Evolutionary conservation across 2,888 invertebrate species (phyloP), one percentile per base, ranked within the genome.

Genomic region (Hypsopygia costalis): DNA sequence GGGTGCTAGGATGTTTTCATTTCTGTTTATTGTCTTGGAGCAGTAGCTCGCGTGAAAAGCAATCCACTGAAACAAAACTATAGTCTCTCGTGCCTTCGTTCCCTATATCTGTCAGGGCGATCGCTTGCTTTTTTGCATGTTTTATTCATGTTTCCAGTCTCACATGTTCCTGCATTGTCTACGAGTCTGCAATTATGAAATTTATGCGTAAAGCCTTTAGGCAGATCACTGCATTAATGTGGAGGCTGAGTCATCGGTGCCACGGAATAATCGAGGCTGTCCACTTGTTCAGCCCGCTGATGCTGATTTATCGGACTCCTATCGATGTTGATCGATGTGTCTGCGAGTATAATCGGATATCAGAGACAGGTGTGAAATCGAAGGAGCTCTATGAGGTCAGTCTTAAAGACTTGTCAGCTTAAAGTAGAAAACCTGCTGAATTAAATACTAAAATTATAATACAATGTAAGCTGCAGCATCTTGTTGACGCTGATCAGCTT

Each of bases 151-250:
- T 58, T 63, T 43, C 63, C 66, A 63, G 69, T 65, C 74, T 77
- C 71, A 80, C 75, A 78, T 81, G 79, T 81, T 79, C 71, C 72
- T 70, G 72, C 69, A 83, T 83, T 83, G 83, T 85, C 81, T 83
- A 82, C 79, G 74, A 69, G 71, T 73, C 69, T 71, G 76, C 77
- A 86, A 85, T 86, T 82, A 85, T 73, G 66, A 78, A 72, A 82
- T 81, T 79, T 85, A 83, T 86, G 74, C 75, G 70, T 72, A 58
- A 70, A 70, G 73, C 77, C 85, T 85, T 79, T 71, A 76, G 85
- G 82, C 79, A 75, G 69, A 76, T 74, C 70, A 64, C 50, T 51
- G 65, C 60, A 58, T 75, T 74, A 72, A 76, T 69, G 65, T 58
- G 62, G 50, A 51, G 52, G 46, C 57, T 86, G 79, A 85, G 72